These are phyloP conservation scores for Lamproptera curius DNA, from an alignment of 2,888 invertebrate genomes.

Conservation along the genomic window DNA sequence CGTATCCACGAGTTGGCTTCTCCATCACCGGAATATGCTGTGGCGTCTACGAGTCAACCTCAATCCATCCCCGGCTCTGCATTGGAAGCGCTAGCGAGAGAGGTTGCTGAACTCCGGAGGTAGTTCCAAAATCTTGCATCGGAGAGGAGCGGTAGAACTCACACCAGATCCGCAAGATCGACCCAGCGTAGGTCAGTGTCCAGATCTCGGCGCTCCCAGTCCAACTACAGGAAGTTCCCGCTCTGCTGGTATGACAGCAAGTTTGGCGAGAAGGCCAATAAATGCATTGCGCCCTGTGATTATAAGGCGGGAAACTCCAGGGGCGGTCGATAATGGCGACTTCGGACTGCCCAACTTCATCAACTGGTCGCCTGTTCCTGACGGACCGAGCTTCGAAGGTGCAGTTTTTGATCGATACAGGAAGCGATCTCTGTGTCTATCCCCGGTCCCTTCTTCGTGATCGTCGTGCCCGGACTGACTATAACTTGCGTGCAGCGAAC, in stretches of 20 bases:
- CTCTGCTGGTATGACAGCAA: slow-evolving; percentile 16
- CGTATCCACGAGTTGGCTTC: slow-evolving; percentile 22
- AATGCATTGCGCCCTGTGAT: slow-evolving; percentile 13
- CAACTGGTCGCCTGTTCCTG: slow-evolving; percentile 28
- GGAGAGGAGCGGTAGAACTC: slow-evolving; percentile 8
- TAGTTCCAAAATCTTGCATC: slow-evolving; percentile 8
- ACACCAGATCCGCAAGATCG: neutral
- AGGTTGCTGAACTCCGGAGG: slow-evolving; percentile 17
- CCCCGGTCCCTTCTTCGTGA: slow-evolving; percentile 25
- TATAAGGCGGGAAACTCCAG: slow-evolving; percentile 20
- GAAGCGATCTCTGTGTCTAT: too few species aligned
- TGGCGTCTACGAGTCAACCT: slow-evolving; percentile 7
- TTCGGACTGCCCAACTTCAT: slow-evolving; percentile 23
- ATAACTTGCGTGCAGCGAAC: slow-evolving; percentile 38
- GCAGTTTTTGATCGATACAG: slow-evolving; percentile 23
- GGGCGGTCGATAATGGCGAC: slow-evolving; percentile 34
- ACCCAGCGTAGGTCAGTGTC: neutral
- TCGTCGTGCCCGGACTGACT: slow-evolving; percentile 25
- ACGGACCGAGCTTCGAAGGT: slow-evolving; percentile 25
- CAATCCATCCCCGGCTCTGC: neutral
- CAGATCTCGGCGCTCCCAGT: neutral
- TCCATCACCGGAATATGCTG: slow-evolving; percentile 5
- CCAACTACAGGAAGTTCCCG: neutral
- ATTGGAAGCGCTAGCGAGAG: neutral
- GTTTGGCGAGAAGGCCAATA: slow-evolving; percentile 11